Base-by-base conservation (phyloP, 2,113 vertebrate species). In the Otus sunia region DNA sequence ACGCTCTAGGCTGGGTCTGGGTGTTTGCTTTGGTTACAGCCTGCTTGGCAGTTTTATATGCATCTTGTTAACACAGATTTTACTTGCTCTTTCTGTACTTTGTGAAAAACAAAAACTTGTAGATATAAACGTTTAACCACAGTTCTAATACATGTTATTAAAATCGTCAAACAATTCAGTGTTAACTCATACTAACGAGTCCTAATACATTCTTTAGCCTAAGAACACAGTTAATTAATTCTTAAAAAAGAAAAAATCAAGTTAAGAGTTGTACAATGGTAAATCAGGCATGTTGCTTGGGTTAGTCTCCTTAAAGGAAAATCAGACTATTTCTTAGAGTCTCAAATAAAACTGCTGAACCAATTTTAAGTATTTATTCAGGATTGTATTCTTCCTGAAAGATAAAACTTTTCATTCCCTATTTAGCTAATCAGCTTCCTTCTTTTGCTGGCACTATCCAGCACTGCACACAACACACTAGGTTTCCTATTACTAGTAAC, bases 1-100 rank as follows among this genome's bases (percentile, higher is more conserved):
- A 2, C 16, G 12, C 47, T 43, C 1, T 1, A 45, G 30, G 4
- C 5, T 81, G 36, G 10, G 2, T 29, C 22, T 5, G 45, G 12
- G 17, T 1, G 0, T 69, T 73, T 56, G 39, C 39, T 86, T 47
- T 30, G 11, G 11, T 59, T 67, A 30, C 56, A 32, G 21, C 23
- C 36, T 68, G 15, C 19, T 11, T 49, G 29, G 32, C n/a, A 41
- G 60, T 32, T 77, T 34, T 43, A 29, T 5, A 25, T 4, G 5
- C 0, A 0, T 50, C 53, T 80, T 85, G 13, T 22, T 11, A 36
- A 87, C 23, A 16, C 21, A 55, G 20, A 58, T 55, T 89, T 75
- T 78, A 13, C n/a, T 47, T 60, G 20, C 2, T 43, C 5, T 43
- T 45, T n/a, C 11, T 86, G 27, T 64, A 12, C 15, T 19, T 64